Conservation (phyloP, 1,140 invertebrate species). For the Melanaphis sacchari region DNA sequence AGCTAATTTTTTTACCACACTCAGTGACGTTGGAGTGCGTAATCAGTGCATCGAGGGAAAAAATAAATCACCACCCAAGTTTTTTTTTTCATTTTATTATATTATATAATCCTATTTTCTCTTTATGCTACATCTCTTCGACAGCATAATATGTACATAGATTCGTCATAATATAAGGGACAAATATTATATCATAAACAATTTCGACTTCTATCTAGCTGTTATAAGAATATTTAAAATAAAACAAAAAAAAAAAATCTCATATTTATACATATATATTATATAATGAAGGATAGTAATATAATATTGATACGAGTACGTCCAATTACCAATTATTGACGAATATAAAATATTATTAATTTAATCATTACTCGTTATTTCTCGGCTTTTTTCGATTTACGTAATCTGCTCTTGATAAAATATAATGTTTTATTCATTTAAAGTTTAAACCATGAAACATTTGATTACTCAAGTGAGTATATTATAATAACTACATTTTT, state of each 20-base stretch:
- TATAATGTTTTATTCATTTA: neutral
- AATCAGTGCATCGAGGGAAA: constrained; percentile 27
- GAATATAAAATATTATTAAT: neutral
- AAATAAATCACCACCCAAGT: constrained; percentile 40
- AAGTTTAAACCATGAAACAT: neutral
- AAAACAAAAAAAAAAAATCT: neutral
- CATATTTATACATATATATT: neutral
- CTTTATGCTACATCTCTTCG: neutral
- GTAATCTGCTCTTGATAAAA: neutral
- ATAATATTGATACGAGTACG: neutral
- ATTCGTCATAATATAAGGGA: neutral
- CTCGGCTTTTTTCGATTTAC: neutral
- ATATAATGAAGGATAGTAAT: neutral
- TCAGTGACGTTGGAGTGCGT: constrained; percentile 18
- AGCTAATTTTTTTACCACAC: constrained; percentile 56
- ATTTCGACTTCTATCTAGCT: neutral
- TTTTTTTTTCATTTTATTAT: constrained; percentile 23
- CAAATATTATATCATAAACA: neutral
- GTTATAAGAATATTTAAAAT: neutral
- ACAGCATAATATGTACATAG: neutral
- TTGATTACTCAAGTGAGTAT: neutral
- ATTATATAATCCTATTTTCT: neutral
- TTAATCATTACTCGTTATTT: neutral
- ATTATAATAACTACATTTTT: neutral
- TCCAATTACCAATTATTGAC: neutral